A percentile compares a stretch with the other conserved stretches of the same genome.
phyloP scores from a whole-genome alignment of 2,113 vertebrate genomes.

The Rostratula benghalensis region DNA sequence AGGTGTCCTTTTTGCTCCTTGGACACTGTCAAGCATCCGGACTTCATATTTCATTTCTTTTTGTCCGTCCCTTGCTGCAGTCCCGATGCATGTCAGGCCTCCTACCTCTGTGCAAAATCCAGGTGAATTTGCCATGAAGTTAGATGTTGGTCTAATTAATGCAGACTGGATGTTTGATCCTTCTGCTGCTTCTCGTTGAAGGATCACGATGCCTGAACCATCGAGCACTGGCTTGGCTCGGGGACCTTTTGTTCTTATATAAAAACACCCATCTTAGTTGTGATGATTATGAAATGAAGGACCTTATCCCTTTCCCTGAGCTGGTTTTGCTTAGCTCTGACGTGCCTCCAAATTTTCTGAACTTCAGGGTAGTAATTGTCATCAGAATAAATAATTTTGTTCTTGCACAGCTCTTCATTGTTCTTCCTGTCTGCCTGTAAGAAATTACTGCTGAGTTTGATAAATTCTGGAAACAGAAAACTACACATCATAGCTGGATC shows the following conservation, averaged over 20 bases:
- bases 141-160: background rate
- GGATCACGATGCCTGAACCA: background rate
- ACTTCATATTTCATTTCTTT: conserved; percentile 27
- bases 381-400: conserved; percentile 33
- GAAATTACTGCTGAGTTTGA: conserved; percentile 11
- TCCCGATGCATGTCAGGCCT: background rate
- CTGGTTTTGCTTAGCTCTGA: conserved; percentile 37
- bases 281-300: conserved; percentile 28
- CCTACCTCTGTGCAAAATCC: background rate
- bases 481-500: background rate
- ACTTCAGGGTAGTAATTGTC: conserved; percentile 58
- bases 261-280: conserved; percentile 9
- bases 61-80: background rate
- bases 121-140: background rate
- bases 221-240: background rate
- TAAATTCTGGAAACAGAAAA: conserved; percentile 41
- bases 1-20: background rate
- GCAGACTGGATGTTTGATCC: background rate
- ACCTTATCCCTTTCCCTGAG: background rate
- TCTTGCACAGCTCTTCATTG: conserved; percentile 45
- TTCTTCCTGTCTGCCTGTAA: conserved; percentile 21
- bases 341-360: conserved; percentile 35
- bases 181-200: background rate
- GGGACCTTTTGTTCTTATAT: conserved; percentile 23
- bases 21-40: conserved; percentile 22